Conservation (phyloP, 2,888 invertebrate species). For the Sussaba pulchella region DNA sequence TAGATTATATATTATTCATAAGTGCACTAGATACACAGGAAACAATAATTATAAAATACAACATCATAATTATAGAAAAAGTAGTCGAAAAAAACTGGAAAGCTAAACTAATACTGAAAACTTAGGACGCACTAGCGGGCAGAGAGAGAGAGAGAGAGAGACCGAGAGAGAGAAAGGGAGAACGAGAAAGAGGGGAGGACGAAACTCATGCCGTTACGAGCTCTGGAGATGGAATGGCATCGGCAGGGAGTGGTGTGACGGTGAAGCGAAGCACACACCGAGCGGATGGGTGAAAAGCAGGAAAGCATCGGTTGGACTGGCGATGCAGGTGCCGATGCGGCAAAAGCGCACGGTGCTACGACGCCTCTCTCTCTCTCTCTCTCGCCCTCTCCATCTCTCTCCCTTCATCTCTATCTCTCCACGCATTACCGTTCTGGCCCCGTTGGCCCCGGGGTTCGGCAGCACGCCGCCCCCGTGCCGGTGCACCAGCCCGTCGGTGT, state of each 20-base stretch:
- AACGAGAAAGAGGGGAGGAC: conserved; percentile 36
- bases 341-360: conserved; percentile 55
- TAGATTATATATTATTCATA: too few species aligned
- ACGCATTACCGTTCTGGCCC: not conserved
- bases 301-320: conserved; percentile 53
- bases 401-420: too few species aligned
- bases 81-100: too few species aligned
- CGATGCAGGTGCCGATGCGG: conserved; percentile 76
- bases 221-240: conserved; percentile 10
- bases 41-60: too few species aligned
- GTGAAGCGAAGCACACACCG: conserved; percentile 31
- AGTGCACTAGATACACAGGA: too few species aligned
- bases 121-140: too few species aligned
- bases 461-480: conserved; percentile 51
- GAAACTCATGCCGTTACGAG: too few species aligned
- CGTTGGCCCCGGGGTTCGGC: conserved; percentile 55
- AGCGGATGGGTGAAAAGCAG: not conserved
- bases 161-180: conserved; percentile 36
- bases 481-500: not conserved
- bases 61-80: too few species aligned
- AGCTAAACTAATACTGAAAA: too few species aligned
- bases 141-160: not conserved
- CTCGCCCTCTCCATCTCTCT: too few species aligned
- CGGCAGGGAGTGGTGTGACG: not conserved
- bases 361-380: too few species aligned